Percentiles rank a stretch among this genome's conserved stretches.
These are phyloP conservation scores for Megaceryle maxima DNA, from an alignment of 2,113 vertebrate genomes.

Conservation along the genomic window DNA sequence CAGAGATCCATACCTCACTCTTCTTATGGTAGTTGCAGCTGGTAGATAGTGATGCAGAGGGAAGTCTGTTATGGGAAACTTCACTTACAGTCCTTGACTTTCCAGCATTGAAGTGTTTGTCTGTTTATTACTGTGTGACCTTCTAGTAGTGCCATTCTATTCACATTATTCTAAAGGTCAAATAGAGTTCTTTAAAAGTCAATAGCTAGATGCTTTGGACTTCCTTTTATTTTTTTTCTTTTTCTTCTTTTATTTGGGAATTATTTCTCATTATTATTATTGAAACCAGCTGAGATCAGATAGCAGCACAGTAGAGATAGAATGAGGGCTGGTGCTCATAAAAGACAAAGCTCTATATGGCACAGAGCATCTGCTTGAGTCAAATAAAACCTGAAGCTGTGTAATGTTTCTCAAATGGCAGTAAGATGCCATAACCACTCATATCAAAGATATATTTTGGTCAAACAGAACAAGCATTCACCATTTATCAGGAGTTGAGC, in stretches of 20 bases:
- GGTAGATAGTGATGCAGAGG: not conserved
- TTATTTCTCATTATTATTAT: not conserved
- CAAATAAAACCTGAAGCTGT: slow-evolving; percentile 2
- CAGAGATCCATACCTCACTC: not conserved
- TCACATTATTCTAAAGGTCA: not conserved
- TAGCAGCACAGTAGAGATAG: not conserved
- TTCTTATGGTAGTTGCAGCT: not conserved
- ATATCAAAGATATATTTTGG: slow-evolving; percentile 47
- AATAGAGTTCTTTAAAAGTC: not conserved
- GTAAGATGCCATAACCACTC: slow-evolving; percentile 10
- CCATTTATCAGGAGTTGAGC: slow-evolving; percentile 24
- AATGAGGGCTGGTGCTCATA: not conserved
- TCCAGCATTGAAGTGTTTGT: not conserved
- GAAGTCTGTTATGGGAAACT: not conserved
- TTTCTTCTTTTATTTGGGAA: not conserved
- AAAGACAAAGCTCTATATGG: not conserved
- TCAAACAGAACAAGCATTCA: slow-evolving; percentile 28
- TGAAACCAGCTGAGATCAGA: not conserved
- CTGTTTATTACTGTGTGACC: not conserved
- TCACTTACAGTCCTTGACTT: not conserved
- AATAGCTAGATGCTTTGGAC: not conserved
- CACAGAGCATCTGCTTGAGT: not conserved
- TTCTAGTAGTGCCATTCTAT: not conserved
- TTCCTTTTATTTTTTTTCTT: not conserved
- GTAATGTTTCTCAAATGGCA: slow-evolving; percentile 27